Conservation (phyloP, 2,113 vertebrate species). For the Motacilla alba region DNA sequence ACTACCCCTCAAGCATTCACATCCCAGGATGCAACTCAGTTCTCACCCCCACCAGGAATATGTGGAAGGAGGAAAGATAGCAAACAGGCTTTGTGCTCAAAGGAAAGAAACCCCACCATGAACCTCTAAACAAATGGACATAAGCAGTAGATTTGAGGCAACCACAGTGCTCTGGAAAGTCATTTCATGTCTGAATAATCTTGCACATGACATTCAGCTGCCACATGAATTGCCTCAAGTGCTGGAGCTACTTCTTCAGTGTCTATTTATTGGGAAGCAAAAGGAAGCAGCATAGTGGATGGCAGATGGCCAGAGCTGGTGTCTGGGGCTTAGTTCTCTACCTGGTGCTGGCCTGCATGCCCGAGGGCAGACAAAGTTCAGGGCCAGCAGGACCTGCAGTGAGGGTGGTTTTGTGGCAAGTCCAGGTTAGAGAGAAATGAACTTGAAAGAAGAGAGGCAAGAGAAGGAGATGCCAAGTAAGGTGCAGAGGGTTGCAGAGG, state of each 20-base stretch:
- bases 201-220: background rate
- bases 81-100: background rate
- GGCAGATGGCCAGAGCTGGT: background rate
- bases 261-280: background rate
- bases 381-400: background rate
- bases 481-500: background rate
- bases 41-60: fast-evolving
- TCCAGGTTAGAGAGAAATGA: background rate
- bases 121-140: background rate
- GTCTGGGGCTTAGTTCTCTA: background rate
- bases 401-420: background rate
- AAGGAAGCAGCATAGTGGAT: background rate
- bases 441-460: background rate
- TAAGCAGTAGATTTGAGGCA: background rate
- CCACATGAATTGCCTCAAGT: fast-evolving
- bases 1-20: background rate
- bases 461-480: background rate
- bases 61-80: background rate
- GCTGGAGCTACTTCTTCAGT: background rate
- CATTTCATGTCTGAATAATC: background rate
- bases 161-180: background rate
- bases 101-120: fast-evolving
- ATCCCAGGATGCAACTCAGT: background rate
- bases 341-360: background rate
- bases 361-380: background rate